phyloP scores from a whole-genome alignment of 1,140 invertebrate species.

The Drosophila ironensis region DNA sequence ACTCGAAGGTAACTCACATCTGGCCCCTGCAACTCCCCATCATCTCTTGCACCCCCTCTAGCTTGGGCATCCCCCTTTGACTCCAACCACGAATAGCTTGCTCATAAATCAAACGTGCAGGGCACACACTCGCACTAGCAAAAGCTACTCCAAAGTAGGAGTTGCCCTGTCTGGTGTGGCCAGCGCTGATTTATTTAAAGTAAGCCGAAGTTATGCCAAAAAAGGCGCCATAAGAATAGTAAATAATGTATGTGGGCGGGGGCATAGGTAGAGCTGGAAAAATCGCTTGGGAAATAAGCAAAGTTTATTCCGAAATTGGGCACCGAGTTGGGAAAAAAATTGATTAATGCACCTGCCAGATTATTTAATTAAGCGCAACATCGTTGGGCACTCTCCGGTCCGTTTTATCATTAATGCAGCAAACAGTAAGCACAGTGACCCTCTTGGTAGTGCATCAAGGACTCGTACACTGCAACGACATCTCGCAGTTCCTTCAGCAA shows the following conservation, averaged over 20 bases:
- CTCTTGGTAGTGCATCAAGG: conserved; percentile 40
- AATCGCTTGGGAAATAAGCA: conserved; percentile 58
- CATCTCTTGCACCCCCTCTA: conserved; percentile 53
- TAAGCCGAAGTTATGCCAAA: conserved; percentile 66
- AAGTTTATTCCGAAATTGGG: conserved; percentile 44
- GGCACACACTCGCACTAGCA: conserved; percentile 3
- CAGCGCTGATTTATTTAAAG: conserved; percentile 71
- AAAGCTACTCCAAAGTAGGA: conserved; percentile 52
- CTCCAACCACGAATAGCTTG: conserved; percentile 8
- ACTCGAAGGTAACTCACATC: too few relatives aligned
- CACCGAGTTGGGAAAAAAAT: conserved; percentile 37
- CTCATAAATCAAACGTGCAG: conserved; percentile 52
- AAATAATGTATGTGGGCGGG: conserved; percentile 49
- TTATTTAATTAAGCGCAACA: conserved; percentile 56
- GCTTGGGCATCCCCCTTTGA: background rate
- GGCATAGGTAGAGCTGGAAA: background rate
- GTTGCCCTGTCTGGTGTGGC: conserved; percentile 29
- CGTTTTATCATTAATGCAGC: conserved; percentile 42
- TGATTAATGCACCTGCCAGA: conserved; percentile 66
- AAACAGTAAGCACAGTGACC: conserved; percentile 22
- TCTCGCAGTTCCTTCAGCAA: background rate
- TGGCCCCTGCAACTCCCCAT: conserved; percentile 31
- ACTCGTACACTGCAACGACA: background rate
- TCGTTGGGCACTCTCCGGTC: conserved; percentile 6
- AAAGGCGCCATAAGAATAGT: conserved; percentile 58